phyloP scores from a whole-genome alignment of 2,797 vertebrate species.

The Myotis daubentonii region DNA sequence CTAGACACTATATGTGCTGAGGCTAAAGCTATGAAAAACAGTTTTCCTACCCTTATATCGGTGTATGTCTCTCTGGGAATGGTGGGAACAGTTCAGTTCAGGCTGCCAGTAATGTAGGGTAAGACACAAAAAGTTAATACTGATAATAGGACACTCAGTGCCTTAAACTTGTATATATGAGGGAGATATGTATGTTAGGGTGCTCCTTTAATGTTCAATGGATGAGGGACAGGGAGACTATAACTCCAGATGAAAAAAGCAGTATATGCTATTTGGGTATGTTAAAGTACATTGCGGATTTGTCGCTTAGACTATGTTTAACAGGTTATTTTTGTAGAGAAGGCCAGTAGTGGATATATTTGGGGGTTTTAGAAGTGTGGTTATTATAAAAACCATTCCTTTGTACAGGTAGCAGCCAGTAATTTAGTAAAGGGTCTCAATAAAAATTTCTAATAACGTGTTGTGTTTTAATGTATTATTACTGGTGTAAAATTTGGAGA shows the following conservation, averaged over 20 bases:
- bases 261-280: neutral
- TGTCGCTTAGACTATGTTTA: neutral
- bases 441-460: conserved; percentile 20
- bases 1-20: neutral
- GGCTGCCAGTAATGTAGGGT: neutral
- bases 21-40: conserved; percentile 10
- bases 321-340: neutral
- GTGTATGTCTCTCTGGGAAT: neutral
- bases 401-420: conserved; percentile 3
- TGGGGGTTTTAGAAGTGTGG: conserved; percentile 32
- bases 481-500: conserved; percentile 50
- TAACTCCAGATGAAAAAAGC: conserved; percentile 8
- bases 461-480: conserved; percentile 50
- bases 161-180: neutral
- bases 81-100: neutral
- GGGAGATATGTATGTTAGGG: neutral
- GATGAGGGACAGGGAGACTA: neutral
- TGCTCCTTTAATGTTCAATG: neutral
- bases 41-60: neutral
- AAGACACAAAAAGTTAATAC: neutral
- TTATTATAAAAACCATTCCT: conserved; percentile 30
- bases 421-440: conserved; percentile 30
- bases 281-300: neutral
- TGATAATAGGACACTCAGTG: neutral
- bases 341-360: neutral